Percentiles rank a stretch among this genome's conserved stretches.
phyloP scores from a whole-genome alignment of 2,113 vertebrate species.

The Hemibagrus wyckioides region DNA sequence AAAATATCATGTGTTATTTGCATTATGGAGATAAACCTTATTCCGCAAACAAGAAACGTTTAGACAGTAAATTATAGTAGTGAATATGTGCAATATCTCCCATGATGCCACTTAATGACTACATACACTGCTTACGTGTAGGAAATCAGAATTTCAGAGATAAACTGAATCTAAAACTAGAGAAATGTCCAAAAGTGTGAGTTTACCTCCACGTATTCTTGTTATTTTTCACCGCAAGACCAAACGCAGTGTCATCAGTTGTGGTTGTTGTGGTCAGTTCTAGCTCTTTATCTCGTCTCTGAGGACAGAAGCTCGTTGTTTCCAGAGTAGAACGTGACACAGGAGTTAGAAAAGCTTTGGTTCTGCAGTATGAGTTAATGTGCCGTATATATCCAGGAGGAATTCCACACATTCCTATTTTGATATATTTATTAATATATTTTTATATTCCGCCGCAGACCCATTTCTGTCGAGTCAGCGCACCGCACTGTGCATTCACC shows the following conservation, averaged over 20 bases:
- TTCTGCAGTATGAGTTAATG: background rate
- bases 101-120: too few species aligned
- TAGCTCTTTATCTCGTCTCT: background rate
- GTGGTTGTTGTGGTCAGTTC: too few species aligned
- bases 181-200: background rate
- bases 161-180: too few species aligned
- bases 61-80: too few species aligned
- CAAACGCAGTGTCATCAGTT: background rate
- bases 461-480: constrained; percentile 10
- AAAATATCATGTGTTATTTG: background rate
- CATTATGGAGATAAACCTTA: background rate
- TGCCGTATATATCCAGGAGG: background rate
- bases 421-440: too few species aligned
- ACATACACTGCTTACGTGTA: too few species aligned
- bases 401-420: background rate
- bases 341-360: background rate
- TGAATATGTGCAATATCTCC: too few species aligned
- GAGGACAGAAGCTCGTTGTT: background rate
- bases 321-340: background rate
- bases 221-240: background rate
- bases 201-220: background rate
- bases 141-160: too few species aligned
- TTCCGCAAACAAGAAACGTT: too few species aligned
- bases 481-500: background rate
- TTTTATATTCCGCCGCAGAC: constrained; percentile 7